Percentiles rank a stretch among this genome's conserved stretches.
Evolutionary conservation across 2,113 vertebrate species (phyloP).

Genomic region (Apteryx mantelli): DNA sequence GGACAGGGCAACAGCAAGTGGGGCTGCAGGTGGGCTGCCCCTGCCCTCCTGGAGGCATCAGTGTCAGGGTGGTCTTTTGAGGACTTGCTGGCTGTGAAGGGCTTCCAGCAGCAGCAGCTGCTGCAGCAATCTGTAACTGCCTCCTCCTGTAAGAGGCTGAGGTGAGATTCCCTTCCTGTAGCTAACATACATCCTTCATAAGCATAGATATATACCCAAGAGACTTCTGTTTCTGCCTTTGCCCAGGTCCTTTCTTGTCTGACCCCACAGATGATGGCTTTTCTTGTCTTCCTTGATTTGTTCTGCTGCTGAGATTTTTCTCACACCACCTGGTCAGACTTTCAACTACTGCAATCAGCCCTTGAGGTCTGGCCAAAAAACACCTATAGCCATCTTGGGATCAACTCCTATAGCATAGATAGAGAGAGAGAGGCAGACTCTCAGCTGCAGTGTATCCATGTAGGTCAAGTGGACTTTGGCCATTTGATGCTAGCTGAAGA

Average conservation of each 20-base stretch:
- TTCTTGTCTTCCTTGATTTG: background rate
- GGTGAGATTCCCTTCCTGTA: background rate
- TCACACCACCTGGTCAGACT: background rate
- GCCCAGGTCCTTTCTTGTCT: background rate
- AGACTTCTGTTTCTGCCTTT: background rate
- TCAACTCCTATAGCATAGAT: background rate
- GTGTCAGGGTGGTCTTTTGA: background rate
- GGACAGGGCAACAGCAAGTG: accelerated
- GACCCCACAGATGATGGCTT: background rate
- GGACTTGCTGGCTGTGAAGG: background rate
- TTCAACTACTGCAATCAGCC: background rate
- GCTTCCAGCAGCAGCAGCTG: accelerated
- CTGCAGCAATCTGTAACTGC: background rate
- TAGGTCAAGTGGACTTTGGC: background rate
- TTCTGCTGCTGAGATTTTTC: background rate
- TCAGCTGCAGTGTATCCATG: background rate
- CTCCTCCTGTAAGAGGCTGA: background rate
- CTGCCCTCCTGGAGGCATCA: accelerated
- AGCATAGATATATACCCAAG: background rate
- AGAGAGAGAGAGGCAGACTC: background rate
- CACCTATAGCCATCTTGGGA: accelerated
- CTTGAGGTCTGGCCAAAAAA: background rate
- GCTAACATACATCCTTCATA: background rate
- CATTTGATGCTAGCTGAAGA: background rate
- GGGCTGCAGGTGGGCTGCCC: background rate